These are phyloP conservation scores for Stenolophus ochropezus DNA, from an alignment of 2,888 invertebrate species.

Conservation along the genomic window DNA sequence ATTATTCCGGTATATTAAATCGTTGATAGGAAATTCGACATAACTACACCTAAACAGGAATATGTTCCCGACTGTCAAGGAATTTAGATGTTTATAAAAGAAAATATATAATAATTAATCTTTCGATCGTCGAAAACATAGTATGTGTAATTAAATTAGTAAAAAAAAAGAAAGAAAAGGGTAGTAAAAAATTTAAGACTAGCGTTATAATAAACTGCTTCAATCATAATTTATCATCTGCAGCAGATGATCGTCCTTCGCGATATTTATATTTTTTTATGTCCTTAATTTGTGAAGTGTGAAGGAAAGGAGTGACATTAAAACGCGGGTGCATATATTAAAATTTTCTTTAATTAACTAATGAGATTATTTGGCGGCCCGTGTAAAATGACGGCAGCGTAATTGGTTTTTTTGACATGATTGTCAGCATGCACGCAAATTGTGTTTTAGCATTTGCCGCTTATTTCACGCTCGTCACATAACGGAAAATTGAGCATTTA, in stretches of 20 bases:
- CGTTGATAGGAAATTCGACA: too few species aligned
- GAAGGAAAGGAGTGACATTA: neutral
- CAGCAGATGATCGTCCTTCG: neutral
- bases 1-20: too few species aligned
- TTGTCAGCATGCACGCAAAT: neutral
- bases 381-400: neutral
- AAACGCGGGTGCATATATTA: neutral
- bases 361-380: neutral
- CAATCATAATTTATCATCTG: neutral
- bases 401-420: slow-evolving; percentile 9
- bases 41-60: too few species aligned
- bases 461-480: neutral
- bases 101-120: too few species aligned
- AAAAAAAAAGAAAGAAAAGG: too few species aligned
- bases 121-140: too few species aligned
- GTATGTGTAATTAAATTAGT: too few species aligned
- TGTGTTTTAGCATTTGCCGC: neutral
- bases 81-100: too few species aligned
- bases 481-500: neutral
- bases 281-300: neutral
- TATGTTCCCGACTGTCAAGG: too few species aligned
- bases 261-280: neutral
- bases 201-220: neutral
- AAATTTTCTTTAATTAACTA: slow-evolving; percentile 8
- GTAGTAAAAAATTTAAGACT: too few species aligned